Evolutionary conservation across 2,797 vertebrate species (phyloP).

Genomic region (Gambelia wislizenii): DNA sequence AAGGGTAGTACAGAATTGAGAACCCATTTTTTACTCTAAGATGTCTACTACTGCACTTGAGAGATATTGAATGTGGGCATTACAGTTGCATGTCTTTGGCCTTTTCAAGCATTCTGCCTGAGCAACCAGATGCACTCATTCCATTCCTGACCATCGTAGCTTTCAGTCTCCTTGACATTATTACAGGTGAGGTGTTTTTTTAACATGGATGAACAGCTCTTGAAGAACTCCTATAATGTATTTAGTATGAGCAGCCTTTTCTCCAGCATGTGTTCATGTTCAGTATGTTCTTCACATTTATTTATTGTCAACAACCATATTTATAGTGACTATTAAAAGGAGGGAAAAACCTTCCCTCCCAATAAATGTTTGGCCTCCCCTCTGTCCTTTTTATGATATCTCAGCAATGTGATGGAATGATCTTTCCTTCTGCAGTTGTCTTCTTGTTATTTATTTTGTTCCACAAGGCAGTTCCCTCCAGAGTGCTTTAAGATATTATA

Average conservation of each 20-base stretch:
- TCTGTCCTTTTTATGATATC: conserved; percentile 68
- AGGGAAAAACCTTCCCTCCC: conserved; percentile 52
- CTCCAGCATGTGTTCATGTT: conserved; percentile 64
- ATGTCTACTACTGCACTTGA: neutral
- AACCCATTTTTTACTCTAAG: neutral
- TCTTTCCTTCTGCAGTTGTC: conserved; percentile 41
- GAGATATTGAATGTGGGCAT: conserved; percentile 70
- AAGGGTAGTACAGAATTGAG: neutral
- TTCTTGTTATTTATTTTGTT: conserved; percentile 46
- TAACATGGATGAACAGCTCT: conserved; percentile 76
- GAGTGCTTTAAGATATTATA: conserved; percentile 22
- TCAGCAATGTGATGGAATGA: conserved; percentile 54
- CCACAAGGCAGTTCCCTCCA: conserved; percentile 18
- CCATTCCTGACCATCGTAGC: conserved; percentile 66
- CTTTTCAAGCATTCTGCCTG: conserved; percentile 61
- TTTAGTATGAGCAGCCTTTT: conserved; percentile 72
- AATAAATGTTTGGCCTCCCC: conserved; percentile 76
- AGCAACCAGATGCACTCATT: conserved; percentile 52
- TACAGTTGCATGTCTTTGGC: conserved; percentile 51
- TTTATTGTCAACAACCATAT: conserved; percentile 72
- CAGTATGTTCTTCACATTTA: conserved; percentile 61
- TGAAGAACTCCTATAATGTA: conserved; percentile 72
- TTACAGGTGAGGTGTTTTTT: conserved; percentile 75
- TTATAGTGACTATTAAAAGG: conserved; percentile 70
- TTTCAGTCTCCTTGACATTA: conserved; percentile 75